Evolutionary conservation across 2,797 vertebrate genomes (phyloP).

Genomic region (Rhinoraja longicauda): DNA sequence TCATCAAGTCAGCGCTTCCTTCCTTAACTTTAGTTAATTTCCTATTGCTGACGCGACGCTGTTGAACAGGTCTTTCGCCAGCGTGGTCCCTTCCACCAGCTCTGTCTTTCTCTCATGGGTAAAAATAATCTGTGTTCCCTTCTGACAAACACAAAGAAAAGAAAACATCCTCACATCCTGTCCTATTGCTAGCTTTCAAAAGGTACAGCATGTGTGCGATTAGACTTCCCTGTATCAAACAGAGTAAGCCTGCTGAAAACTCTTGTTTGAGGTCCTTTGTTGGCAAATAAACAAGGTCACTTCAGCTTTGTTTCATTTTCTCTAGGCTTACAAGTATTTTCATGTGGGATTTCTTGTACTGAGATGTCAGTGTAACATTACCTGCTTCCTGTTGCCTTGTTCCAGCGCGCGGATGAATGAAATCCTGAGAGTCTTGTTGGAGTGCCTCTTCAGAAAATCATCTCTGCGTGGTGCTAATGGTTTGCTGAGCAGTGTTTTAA

Average conservation of each 20-base stretch:
- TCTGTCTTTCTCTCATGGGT: conserved; percentile 48
- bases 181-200: conserved; percentile 53
- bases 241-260: conserved; percentile 44
- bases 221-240: conserved; percentile 62
- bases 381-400: conserved; percentile 54
- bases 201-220: conserved; percentile 51
- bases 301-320: conserved; percentile 55
- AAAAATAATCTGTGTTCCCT: conserved; percentile 53
- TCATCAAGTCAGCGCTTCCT: conserved; percentile 47
- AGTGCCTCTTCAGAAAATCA: conserved; percentile 32
- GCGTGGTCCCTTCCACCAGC: conserved; percentile 41
- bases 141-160: conserved; percentile 58
- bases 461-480: conserved; percentile 30
- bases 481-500: conserved; percentile 32
- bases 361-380: conserved; percentile 48
- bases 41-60: conserved; percentile 46
- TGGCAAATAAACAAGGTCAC: conserved; percentile 53
- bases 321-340: conserved; percentile 46
- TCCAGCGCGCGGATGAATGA: conserved; percentile 38
- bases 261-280: conserved; percentile 48
- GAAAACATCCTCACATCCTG: conserved; percentile 62
- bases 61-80: conserved; percentile 47
- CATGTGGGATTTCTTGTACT: conserved; percentile 44
- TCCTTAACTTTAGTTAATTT: conserved; percentile 47
- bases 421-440: not conserved